A percentile compares a stretch with the other conserved stretches of the same genome.
Conservation (phyloP, 2,888 invertebrate genomes). For the Pyralis farinalis region DNA sequence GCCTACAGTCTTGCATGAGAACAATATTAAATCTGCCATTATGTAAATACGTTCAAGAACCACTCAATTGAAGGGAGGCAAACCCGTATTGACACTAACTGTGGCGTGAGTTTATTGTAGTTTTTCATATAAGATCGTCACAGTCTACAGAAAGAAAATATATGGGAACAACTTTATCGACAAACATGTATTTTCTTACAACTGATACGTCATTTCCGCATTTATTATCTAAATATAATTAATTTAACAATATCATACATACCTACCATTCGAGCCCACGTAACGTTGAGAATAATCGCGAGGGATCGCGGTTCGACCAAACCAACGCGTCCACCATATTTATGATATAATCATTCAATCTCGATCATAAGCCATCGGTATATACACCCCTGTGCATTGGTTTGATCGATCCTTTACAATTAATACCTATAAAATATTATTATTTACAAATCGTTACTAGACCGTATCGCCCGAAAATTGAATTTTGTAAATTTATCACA, state of each 20-base stretch:
- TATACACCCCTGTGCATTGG: constrained; percentile 14
- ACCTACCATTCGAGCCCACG: constrained; percentile 15
- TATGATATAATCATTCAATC: neutral
- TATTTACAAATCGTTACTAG: constrained; percentile 19
- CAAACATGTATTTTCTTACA: neutral
- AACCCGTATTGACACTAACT: too few relatives aligned
- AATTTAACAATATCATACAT: constrained; percentile 22
- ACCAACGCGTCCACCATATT: neutral
- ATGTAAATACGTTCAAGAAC: too few relatives aligned
- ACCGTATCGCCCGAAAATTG: constrained; percentile 4
- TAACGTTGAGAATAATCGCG: neutral
- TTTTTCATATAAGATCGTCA: too few relatives aligned
- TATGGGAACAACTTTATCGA: neutral
- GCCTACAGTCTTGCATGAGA: too few relatives aligned
- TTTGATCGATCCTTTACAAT: constrained; percentile 15
- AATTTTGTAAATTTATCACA: neutral
- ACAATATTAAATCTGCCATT: too few relatives aligned
- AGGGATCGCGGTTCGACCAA: constrained; percentile 3
- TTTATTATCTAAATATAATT: constrained; percentile 15
- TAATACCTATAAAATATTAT: constrained; percentile 19
- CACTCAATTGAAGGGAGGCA: too few relatives aligned
- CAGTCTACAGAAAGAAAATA: too few relatives aligned
- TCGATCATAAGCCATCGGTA: constrained; percentile 3
- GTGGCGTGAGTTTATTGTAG: too few relatives aligned
- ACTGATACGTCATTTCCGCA: neutral